Percentiles rank a stretch among this genome's conserved stretches.
Evolutionary conservation across 2,113 vertebrate species (phyloP).

Genomic region (Grammomys surdaster): DNA sequence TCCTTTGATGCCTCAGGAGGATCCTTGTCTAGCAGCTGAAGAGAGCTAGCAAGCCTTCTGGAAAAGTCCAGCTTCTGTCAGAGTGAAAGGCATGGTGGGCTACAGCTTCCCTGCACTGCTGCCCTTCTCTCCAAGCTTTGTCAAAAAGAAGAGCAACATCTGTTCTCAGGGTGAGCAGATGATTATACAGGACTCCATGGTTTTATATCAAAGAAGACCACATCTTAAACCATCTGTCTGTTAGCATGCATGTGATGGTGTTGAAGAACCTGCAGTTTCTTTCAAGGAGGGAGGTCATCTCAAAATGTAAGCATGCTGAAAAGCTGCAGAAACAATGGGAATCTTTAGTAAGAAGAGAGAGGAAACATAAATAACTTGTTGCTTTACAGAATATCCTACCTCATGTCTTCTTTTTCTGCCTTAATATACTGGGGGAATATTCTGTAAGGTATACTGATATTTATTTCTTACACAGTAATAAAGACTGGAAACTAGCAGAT

Average conservation of each 20-base stretch:
- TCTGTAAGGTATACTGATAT: not conserved
- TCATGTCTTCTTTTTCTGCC: constrained; percentile 4
- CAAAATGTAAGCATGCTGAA: constrained; percentile 51
- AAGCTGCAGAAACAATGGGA: not conserved
- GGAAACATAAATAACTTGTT: constrained; percentile 11
- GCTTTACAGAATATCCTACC: not conserved
- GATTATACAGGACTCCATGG: constrained; percentile 58
- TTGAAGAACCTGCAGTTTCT: constrained; percentile 45
- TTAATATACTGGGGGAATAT: not conserved
- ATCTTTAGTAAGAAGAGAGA: constrained; percentile 45
- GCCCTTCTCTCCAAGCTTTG: constrained; percentile 68
- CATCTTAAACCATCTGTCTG: constrained; percentile 56
- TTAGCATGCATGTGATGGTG: not conserved
- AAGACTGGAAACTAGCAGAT: not conserved
- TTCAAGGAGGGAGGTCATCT: not conserved
- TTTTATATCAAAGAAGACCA: constrained; percentile 65
- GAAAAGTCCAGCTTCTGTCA: not conserved
- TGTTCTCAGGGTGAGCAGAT: constrained; percentile 63
- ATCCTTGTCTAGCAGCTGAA: constrained; percentile 28
- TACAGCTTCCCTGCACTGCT: constrained; percentile 53
- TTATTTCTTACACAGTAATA: not conserved
- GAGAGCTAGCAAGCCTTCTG: not conserved
- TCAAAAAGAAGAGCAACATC: constrained; percentile 64
- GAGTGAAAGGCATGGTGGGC: not conserved
- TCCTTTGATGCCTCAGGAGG: constrained; percentile 10